A percentile compares a stretch with the other conserved stretches of the same genome.
These are phyloP conservation scores for Carcinoscorpius rotundicauda DNA, from an alignment of 1,140 invertebrate genomes.

Conservation along the genomic window DNA sequence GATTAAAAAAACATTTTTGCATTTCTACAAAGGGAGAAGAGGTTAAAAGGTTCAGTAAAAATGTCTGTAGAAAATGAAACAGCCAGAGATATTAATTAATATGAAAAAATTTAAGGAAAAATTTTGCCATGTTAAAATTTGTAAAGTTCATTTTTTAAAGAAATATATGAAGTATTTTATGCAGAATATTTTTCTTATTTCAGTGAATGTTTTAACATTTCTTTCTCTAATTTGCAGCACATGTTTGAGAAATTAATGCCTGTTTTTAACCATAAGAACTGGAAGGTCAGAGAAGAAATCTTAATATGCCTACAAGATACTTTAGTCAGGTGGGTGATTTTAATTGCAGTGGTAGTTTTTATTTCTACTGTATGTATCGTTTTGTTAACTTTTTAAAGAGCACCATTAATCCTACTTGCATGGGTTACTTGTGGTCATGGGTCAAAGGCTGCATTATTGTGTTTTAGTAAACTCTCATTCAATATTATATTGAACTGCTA, in stretches of 20 bases:
- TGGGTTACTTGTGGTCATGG: neutral
- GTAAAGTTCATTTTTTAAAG: no score
- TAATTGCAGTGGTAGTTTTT: constrained; percentile 1
- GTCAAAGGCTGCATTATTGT: no score
- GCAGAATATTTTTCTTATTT: neutral
- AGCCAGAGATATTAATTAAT: no score
- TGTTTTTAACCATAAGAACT: constrained; percentile 71
- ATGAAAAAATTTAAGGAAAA: no score
- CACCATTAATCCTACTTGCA: neutral
- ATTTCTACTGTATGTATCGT: neutral
- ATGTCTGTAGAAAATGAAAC: no score
- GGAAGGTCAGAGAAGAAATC: constrained; percentile 71
- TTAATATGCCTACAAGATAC: constrained; percentile 61
- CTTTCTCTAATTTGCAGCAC: constrained; percentile 32
- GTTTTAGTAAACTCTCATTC: no score
- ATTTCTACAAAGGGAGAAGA: no score
- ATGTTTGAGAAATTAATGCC: constrained; percentile 53
- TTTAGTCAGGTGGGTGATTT: constrained; percentile 57
- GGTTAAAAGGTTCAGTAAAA: no score
- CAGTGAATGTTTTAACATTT: neutral
- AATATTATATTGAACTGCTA: no score
- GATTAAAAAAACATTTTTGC: no score
- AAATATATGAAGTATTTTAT: no score
- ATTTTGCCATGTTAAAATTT: no score
- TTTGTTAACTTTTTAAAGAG: constrained; percentile 7